These are phyloP conservation scores for Anoplophora glabripennis DNA, from an alignment of 1,140 invertebrate species.

Conservation along the genomic window DNA sequence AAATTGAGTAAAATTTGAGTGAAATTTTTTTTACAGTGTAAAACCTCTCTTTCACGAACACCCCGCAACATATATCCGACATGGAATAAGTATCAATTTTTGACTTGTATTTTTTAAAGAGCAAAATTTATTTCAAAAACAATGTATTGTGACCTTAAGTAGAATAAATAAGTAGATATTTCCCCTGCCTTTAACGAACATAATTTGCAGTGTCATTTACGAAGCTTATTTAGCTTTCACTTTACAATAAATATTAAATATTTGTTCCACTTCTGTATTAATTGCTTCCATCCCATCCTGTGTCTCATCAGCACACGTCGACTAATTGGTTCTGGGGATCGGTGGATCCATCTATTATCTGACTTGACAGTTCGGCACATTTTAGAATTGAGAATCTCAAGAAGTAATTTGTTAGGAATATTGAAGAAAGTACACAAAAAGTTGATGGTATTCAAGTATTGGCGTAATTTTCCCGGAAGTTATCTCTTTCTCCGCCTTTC, in stretches of 20 bases:
- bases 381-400: conserved; percentile 14
- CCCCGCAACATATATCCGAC: no score
- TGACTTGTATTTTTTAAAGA: no score
- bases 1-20: no score
- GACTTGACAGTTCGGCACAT: conserved; percentile 23
- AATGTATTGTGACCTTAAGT: no score
- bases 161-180: background rate
- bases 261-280: conserved; percentile 26
- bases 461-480: conserved; percentile 14
- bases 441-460: conserved; percentile 16
- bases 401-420: conserved; percentile 34
- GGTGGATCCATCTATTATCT: conserved; percentile 31
- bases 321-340: conserved; percentile 26
- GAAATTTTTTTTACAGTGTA: no score
- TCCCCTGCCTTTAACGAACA: no score
- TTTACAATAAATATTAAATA: conserved; percentile 2
- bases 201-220: background rate
- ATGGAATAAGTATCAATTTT: no score
- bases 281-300: conserved; percentile 23
- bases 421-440: conserved; percentile 31
- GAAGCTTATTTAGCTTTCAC: conserved; percentile 9
- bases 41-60: no score
- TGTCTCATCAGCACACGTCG: conserved; percentile 14
- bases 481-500: conserved; percentile 2
- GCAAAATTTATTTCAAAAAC: no score